Conservation (phyloP, 2,888 invertebrate species). For the Trachelus tabidus region DNA sequence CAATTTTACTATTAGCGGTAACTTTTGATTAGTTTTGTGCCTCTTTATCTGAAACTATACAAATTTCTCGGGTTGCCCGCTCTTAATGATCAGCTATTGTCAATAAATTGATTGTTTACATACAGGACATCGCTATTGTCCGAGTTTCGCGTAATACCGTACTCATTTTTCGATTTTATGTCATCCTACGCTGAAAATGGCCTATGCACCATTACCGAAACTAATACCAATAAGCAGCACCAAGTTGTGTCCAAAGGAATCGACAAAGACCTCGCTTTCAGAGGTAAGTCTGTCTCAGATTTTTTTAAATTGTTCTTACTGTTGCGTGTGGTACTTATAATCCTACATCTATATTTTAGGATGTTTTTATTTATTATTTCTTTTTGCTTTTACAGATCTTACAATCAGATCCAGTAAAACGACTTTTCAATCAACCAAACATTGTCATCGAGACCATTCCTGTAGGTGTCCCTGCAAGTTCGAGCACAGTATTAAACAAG, state of each 20-base stretch:
- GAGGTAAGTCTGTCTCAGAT: conserved; percentile 36
- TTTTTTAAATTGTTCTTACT: neutral
- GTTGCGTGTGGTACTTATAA: neutral
- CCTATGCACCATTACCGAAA: conserved; percentile 33
- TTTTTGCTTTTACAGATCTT: conserved; percentile 42
- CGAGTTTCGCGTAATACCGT: neutral
- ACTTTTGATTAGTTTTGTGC: neutral
- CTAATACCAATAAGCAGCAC: conserved; percentile 32
- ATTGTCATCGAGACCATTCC: conserved; percentile 52
- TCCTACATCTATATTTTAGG: neutral
- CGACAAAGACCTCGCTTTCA: conserved; percentile 32
- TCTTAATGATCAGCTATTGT: neutral
- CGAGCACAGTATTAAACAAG: conserved; percentile 18
- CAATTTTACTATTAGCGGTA: neutral
- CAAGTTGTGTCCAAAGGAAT: conserved; percentile 32
- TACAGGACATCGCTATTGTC: neutral
- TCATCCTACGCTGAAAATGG: conserved; percentile 24
- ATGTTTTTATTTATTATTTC: neutral
- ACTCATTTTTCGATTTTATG: conserved; percentile 4
- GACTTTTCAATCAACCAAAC: conserved; percentile 57
- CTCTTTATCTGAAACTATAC: neutral
- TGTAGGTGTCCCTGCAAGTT: conserved; percentile 21
- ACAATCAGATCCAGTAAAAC: conserved; percentile 54
- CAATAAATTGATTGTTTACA: neutral
- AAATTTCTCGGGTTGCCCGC: neutral